phyloP scores from a whole-genome alignment of 1,140 invertebrate species.

The Battus philenor region DNA sequence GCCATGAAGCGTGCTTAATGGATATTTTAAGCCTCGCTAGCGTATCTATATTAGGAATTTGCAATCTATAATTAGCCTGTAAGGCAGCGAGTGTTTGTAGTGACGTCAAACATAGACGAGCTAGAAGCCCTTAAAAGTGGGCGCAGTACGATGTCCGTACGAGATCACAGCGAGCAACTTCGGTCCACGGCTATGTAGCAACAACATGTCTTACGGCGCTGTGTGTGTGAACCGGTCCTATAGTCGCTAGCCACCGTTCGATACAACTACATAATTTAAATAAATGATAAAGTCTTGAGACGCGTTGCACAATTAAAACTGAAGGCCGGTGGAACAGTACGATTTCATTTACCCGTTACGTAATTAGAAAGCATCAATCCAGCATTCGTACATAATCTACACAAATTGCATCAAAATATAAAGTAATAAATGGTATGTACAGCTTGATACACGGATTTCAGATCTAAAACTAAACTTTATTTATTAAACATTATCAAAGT shows the following conservation, averaged over 20 bases:
- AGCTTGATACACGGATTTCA: too few species aligned
- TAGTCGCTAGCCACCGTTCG: constrained; percentile 50
- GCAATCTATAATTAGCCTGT: constrained; percentile 15
- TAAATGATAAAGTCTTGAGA: constrained; percentile 53
- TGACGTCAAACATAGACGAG: constrained; percentile 20
- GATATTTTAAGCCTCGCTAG: constrained; percentile 13
- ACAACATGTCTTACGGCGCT: constrained; percentile 25
- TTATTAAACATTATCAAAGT: too few species aligned
- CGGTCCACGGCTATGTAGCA: constrained; percentile 31
- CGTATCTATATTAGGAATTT: constrained; percentile 17
- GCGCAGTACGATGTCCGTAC: constrained; percentile 21
- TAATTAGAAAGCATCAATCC: constrained; percentile 51
- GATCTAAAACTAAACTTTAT: too few species aligned
- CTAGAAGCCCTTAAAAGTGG: constrained; percentile 27
- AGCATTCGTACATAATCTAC: too few species aligned
- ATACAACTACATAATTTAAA: constrained; percentile 58
- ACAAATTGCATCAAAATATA: too few species aligned
- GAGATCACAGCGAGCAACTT: constrained; percentile 31
- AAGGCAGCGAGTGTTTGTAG: constrained; percentile 17
- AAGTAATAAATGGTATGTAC: too few species aligned
- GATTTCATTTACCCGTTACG: constrained; percentile 51
- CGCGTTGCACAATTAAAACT: constrained; percentile 62
- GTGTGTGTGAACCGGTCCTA: constrained; percentile 55
- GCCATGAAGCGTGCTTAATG: constrained; percentile 12
- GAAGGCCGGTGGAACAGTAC: constrained; percentile 36